Conservation (phyloP, 2,797 vertebrate genomes). For the Megaceryle alcyon region DNA sequence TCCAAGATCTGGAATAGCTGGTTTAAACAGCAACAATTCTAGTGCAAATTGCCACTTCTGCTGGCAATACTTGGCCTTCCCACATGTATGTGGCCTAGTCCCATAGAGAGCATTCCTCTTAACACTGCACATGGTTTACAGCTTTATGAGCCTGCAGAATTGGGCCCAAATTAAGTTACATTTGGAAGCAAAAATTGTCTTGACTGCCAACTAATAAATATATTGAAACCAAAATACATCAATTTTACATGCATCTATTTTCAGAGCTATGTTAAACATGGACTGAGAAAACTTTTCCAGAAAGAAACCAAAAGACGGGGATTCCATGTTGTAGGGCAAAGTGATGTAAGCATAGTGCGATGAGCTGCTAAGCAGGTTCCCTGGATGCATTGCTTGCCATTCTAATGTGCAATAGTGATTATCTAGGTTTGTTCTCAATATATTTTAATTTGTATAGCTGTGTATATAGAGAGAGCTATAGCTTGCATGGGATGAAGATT, state of each 20-base stretch:
- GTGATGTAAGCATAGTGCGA: background rate
- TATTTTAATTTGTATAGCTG: conserved; percentile 20
- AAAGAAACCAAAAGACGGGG: background rate
- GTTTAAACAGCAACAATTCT: conserved; percentile 65
- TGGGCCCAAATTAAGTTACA: background rate
- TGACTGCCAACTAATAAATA: background rate
- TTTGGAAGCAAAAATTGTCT: conserved; percentile 49
- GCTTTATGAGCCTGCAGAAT: background rate
- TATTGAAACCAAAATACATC: conserved; percentile 13
- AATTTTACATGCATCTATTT: conserved; percentile 47
- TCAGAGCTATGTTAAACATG: conserved; percentile 58
- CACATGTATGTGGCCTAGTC: background rate
- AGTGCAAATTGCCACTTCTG: conserved; percentile 77
- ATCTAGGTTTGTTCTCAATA: conserved; percentile 18
- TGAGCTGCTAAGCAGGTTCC: conserved; percentile 22
- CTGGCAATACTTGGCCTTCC: conserved; percentile 41
- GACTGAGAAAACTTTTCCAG: conserved; percentile 3
- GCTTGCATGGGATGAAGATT: conserved; percentile 32
- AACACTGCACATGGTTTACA: background rate
- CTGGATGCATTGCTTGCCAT: conserved; percentile 25
- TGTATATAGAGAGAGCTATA: background rate
- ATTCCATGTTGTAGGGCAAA: conserved; percentile 22
- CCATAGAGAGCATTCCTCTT: background rate
- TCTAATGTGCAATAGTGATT: background rate
- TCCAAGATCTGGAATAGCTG: background rate